phyloP scores from a whole-genome alignment of 2,113 vertebrate species.

The Podilymbus podiceps region DNA sequence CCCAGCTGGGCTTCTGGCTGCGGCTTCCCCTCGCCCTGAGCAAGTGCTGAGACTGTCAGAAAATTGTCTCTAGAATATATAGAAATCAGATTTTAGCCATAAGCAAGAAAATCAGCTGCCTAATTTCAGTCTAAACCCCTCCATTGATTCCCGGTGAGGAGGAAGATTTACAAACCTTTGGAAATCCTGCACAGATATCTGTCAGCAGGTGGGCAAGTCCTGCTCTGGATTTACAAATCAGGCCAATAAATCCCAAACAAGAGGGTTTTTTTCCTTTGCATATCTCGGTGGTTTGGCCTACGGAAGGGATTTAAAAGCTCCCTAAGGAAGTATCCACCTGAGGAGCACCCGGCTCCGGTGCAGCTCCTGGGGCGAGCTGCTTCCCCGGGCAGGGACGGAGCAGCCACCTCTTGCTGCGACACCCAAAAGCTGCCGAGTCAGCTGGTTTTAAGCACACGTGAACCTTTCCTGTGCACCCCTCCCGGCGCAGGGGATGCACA shows the following conservation, averaged over 20 bases:
- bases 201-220: neutral
- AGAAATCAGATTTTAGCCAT: neutral
- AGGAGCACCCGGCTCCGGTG: fast-evolving
- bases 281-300: neutral
- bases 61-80: neutral
- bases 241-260: neutral
- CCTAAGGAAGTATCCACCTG: neutral
- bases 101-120: neutral
- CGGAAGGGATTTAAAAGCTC: neutral
- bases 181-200: neutral
- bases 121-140: neutral
- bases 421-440: neutral
- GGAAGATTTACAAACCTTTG: neutral
- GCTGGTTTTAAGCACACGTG: neutral
- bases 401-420: fast-evolving
- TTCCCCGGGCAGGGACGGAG: neutral
- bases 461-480: neutral
- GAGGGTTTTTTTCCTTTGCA: neutral
- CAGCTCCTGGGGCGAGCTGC: neutral
- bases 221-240: neutral
- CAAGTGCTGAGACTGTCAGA: fast-evolving
- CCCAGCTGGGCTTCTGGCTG: neutral
- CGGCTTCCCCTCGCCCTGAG: neutral
- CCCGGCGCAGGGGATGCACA: neutral
- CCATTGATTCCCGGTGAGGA: fast-evolving